These are phyloP conservation scores for Drosophila asahinai DNA, from an alignment of 1,140 invertebrate species.

Conservation along the genomic window DNA sequence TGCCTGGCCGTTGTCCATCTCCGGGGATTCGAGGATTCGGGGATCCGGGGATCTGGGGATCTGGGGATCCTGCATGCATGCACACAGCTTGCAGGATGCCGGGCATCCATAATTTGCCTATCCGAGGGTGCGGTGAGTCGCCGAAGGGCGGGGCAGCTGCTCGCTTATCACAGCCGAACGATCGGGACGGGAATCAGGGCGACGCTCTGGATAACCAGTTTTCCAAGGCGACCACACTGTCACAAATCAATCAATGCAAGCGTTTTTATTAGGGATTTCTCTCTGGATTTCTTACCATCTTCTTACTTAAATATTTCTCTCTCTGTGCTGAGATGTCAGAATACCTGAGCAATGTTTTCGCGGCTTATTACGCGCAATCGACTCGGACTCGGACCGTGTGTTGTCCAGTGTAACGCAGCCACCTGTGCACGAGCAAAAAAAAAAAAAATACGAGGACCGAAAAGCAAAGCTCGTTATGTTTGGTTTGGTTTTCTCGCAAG, in stretches of 20 bases:
- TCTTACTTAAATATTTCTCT: neutral
- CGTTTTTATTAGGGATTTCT: too few relatives aligned
- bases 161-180: slow-evolving; percentile 33
- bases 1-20: slow-evolving; percentile 51
- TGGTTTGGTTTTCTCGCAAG: slow-evolving; percentile 12
- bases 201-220: slow-evolving; percentile 39
- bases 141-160: slow-evolving; percentile 12
- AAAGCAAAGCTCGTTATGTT: slow-evolving; percentile 77
- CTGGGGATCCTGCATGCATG: neutral
- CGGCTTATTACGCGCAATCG: slow-evolving; percentile 81
- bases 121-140: slow-evolving; percentile 7
- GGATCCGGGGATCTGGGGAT: neutral
- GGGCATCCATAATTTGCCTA: slow-evolving; percentile 42
- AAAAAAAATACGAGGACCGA: slow-evolving; percentile 42
- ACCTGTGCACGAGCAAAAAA: slow-evolving; percentile 73
- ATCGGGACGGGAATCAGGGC: slow-evolving; percentile 26
- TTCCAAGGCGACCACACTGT: neutral
- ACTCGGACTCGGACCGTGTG: slow-evolving; percentile 25
- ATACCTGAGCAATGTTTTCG: slow-evolving; percentile 79
- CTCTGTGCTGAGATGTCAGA: slow-evolving; percentile 23
- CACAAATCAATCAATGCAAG: neutral
- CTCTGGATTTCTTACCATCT: too few relatives aligned
- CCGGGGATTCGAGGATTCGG: neutral
- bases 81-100: slow-evolving; percentile 2
- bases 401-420: slow-evolving; percentile 56